These are phyloP conservation scores for Trichogramma dendrolimi DNA, from an alignment of 2,888 invertebrate genomes.

Conservation along the genomic window DNA sequence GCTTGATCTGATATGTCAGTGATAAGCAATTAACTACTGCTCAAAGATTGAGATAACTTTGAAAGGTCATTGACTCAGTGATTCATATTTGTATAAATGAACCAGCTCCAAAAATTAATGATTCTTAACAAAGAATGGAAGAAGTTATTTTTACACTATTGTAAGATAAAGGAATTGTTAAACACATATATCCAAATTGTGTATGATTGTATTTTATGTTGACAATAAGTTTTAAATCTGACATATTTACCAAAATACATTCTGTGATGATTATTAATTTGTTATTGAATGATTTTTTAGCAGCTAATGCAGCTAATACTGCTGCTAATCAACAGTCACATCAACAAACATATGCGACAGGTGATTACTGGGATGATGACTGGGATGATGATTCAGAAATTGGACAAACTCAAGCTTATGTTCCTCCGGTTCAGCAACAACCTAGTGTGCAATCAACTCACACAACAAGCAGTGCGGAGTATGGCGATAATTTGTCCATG, in stretches of 20 bases:
- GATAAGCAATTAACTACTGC: too few relatives aligned
- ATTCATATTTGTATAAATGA: not conserved
- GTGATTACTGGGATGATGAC: constrained; percentile 79
- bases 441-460: constrained; percentile 45
- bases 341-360: constrained; percentile 50
- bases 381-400: constrained; percentile 85
- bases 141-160: too few relatives aligned
- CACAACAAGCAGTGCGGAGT: constrained; percentile 44
- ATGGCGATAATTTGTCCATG: constrained; percentile 53
- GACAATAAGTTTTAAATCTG: too few relatives aligned
- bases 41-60: too few relatives aligned
- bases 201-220: too few relatives aligned
- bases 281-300: not conserved
- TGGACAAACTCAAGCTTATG: constrained; percentile 56
- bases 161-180: too few relatives aligned
- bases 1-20: too few relatives aligned
- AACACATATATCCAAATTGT: too few relatives aligned
- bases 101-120: not conserved
- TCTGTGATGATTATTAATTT: too few relatives aligned
- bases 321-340: constrained; percentile 34
- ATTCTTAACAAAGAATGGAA: too few relatives aligned
- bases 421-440: constrained; percentile 51
- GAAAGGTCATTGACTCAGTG: too few relatives aligned
- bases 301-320: not conserved
- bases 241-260: too few relatives aligned